Percentiles rank a stretch among this genome's conserved stretches.
Evolutionary conservation across 2,797 vertebrate species (phyloP).

Genomic region (Clamator glandarius): DNA sequence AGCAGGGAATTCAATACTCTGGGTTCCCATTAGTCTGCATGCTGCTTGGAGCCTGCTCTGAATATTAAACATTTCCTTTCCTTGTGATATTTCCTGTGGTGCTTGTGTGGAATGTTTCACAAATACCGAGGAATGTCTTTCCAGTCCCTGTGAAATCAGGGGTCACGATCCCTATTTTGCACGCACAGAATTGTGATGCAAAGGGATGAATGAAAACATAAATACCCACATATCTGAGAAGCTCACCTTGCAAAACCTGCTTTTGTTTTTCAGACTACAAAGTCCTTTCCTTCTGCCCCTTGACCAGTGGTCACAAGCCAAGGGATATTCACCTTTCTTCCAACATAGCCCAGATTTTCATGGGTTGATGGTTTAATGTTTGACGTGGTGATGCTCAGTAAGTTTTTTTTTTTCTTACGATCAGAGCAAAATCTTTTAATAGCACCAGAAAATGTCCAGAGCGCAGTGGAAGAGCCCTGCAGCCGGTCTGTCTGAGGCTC

Average conservation of each 20-base stretch:
- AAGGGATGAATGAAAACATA: neutral
- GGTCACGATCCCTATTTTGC: neutral
- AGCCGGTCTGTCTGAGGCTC: neutral
- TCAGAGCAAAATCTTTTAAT: neutral
- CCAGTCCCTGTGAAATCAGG: neutral
- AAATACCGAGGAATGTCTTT: neutral
- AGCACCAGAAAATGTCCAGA: neutral
- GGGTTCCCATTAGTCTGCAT: neutral
- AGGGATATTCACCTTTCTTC: neutral
- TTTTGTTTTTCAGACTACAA: neutral
- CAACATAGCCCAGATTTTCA: neutral
- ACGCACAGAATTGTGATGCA: neutral
- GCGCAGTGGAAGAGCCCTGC: neutral
- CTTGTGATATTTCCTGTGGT: neutral
- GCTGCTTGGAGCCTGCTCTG: neutral
- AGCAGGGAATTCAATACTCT: neutral
- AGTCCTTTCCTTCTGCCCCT: neutral
- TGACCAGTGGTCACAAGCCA: accelerated
- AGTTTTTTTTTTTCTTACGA: neutral
- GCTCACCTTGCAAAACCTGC: neutral
- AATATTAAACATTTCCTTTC: neutral
- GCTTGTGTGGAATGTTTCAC: neutral
- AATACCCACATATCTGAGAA: neutral
- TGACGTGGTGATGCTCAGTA: neutral
- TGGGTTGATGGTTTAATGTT: neutral